These are phyloP conservation scores for Agriopis aurantiaria DNA, from an alignment of 2,888 invertebrate genomes.

Conservation along the genomic window DNA sequence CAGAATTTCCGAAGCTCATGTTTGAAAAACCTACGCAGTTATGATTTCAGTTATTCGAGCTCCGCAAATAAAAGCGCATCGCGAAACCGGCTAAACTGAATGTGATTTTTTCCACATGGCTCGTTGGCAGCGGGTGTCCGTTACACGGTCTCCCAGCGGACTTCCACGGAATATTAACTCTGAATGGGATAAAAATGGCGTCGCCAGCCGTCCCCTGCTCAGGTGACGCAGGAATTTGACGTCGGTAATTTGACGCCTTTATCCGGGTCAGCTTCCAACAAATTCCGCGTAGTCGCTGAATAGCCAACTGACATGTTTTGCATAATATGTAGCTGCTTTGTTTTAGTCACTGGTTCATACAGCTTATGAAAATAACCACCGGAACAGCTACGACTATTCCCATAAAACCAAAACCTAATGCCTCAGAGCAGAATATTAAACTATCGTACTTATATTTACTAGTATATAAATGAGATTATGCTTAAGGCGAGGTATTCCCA, in stretches of 20 bases:
- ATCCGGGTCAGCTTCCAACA: conserved; percentile 75
- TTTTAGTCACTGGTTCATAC: conserved; percentile 4
- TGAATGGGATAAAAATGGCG: conserved; percentile 80
- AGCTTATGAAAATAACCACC: not conserved
- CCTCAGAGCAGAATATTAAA: not conserved
- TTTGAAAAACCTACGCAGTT: not conserved
- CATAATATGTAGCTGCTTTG: conserved; percentile 53
- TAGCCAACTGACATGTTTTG: conserved; percentile 65
- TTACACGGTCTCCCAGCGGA: conserved; percentile 72
- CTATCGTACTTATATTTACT: too few relatives aligned
- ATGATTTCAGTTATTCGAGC: not conserved
- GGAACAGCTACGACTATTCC: not conserved
- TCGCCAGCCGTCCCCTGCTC: conserved; percentile 67
- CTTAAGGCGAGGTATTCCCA: too few relatives aligned
- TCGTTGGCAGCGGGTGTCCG: conserved; percentile 69
- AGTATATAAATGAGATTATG: too few relatives aligned
- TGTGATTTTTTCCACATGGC: conserved; percentile 47
- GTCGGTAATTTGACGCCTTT: conserved; percentile 81
- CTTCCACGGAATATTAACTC: conserved; percentile 80
- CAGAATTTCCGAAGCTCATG: not conserved
- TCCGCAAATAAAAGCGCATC: conserved; percentile 19
- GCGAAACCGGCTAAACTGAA: conserved; percentile 32
- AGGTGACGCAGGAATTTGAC: conserved; percentile 80
- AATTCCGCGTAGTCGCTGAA: conserved; percentile 65
- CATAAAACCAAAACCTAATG: not conserved